Evolutionary conservation across 1,140 invertebrate species (phyloP).

Genomic region (Drosophila repleta): DNA sequence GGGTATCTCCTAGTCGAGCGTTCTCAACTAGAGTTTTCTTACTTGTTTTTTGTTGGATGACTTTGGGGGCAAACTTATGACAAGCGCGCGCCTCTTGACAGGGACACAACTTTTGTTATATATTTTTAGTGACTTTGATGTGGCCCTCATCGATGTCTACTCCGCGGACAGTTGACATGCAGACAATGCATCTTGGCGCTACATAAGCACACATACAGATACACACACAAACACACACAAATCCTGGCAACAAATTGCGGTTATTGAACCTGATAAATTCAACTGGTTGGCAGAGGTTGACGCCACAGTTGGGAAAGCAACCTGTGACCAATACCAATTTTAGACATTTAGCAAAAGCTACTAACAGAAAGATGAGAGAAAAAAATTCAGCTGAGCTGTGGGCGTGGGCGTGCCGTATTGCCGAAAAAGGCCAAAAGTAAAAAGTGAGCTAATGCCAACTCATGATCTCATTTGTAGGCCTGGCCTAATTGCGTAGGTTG

Average conservation of each 20-base stretch:
- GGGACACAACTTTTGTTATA: constrained; percentile 62
- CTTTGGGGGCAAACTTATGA: constrained; percentile 67
- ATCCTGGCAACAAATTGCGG: constrained; percentile 73
- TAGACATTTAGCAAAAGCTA: constrained; percentile 61
- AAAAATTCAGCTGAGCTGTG: constrained; percentile 5
- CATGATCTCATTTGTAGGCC: constrained; percentile 75
- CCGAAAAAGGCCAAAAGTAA: constrained; percentile 74
- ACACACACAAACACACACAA: constrained; percentile 1
- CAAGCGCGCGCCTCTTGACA: constrained; percentile 65
- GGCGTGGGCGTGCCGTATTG: constrained; percentile 38
- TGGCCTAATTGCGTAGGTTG: constrained; percentile 72
- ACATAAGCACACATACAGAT: constrained; percentile 34
- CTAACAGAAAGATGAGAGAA: constrained; percentile 1
- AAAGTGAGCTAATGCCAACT: constrained; percentile 77
- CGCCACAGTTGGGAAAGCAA: constrained; percentile 46
- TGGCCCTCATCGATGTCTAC: constrained; percentile 77
- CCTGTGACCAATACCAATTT: constrained; percentile 64
- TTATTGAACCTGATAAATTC: constrained; percentile 53
- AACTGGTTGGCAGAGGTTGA: constrained; percentile 21
- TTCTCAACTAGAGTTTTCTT: no score
- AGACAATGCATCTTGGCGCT: constrained; percentile 77
- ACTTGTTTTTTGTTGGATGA: constrained; percentile 21
- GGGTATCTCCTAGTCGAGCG: no score
- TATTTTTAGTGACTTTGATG: constrained; percentile 78
- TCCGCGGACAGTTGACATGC: constrained; percentile 71